phyloP scores from a whole-genome alignment of 2,888 invertebrate genomes.

The Alitta virens region DNA sequence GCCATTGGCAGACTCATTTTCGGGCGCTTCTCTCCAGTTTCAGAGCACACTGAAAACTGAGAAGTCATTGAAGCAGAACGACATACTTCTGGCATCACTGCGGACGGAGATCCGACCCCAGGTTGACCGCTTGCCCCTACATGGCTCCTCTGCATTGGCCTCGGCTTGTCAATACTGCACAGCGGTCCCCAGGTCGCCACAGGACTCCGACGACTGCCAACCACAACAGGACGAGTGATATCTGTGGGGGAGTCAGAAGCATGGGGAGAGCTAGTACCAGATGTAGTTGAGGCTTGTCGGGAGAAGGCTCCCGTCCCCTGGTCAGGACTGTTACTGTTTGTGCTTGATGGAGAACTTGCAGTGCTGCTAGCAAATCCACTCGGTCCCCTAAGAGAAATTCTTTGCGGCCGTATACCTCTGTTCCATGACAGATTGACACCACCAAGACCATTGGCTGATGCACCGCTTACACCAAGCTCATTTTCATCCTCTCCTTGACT shows the following conservation, averaged over 20 bases:
- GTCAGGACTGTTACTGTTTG: not conserved
- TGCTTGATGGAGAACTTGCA: not conserved
- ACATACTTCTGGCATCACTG: not conserved
- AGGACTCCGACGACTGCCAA: not conserved
- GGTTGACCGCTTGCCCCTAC: too few species aligned
- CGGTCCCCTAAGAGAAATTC: too few species aligned
- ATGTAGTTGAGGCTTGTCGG: not conserved
- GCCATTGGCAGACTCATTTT: constrained; percentile 1
- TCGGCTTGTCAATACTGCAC: not conserved
- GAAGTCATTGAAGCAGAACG: constrained; percentile 15
- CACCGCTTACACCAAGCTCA: not conserved
- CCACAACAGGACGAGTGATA: not conserved
- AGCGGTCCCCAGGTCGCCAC: not conserved
- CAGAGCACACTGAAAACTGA: constrained; percentile 20
- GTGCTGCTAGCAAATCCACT: not conserved
- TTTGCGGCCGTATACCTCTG: too few species aligned
- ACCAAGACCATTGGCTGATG: not conserved
- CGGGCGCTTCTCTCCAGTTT: constrained; percentile 21
- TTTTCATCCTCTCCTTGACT: not conserved
- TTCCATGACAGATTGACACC: not conserved
- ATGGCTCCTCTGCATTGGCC: not conserved
- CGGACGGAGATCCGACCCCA: not conserved
- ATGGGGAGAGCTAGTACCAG: not conserved
- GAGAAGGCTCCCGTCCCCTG: not conserved
- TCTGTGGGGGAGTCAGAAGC: not conserved